A percentile compares a stretch with the other conserved stretches of the same genome.
These are phyloP conservation scores for Magallana nippona DNA, from an alignment of 2,888 invertebrate genomes.

Conservation along the genomic window DNA sequence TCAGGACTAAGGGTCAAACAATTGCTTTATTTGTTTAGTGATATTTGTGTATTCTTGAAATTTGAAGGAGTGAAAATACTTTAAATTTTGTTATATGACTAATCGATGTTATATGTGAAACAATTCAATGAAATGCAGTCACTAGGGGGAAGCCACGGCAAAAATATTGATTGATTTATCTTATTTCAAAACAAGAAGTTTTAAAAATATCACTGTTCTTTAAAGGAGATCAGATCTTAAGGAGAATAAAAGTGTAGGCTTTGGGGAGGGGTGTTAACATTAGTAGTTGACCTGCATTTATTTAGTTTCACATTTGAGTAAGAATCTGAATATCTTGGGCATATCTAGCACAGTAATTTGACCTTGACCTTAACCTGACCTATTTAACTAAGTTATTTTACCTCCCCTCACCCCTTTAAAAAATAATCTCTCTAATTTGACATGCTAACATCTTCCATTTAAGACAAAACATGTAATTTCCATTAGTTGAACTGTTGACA, in stretches of 20 bases:
- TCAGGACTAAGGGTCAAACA: constrained; percentile 4
- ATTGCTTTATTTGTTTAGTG: neutral
- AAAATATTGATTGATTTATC: neutral
- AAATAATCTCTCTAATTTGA: too few species aligned
- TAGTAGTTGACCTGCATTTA: too few species aligned
- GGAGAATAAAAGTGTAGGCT: too few species aligned
- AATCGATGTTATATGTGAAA: neutral
- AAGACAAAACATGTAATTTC: neutral
- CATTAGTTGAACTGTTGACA: neutral
- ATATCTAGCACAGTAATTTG: neutral
- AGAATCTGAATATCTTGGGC: too few species aligned
- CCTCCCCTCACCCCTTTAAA: too few species aligned
- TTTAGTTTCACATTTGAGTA: too few species aligned
- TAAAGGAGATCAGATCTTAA: too few species aligned
- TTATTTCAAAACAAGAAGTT: neutral
- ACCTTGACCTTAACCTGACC: constrained; percentile 1
- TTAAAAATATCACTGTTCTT: neutral
- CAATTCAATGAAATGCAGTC: neutral
- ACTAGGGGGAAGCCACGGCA: neutral
- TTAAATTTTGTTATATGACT: constrained; percentile 1
- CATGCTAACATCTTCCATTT: neutral
- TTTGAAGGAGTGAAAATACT: constrained; percentile 16
- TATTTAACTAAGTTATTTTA: neutral
- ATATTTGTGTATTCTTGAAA: constrained; percentile 11
- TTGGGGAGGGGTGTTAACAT: too few species aligned